A percentile compares a stretch with the other conserved stretches of the same genome.
phyloP scores from a whole-genome alignment of 2,113 vertebrate genomes.

The Scartelaos histophorus region DNA sequence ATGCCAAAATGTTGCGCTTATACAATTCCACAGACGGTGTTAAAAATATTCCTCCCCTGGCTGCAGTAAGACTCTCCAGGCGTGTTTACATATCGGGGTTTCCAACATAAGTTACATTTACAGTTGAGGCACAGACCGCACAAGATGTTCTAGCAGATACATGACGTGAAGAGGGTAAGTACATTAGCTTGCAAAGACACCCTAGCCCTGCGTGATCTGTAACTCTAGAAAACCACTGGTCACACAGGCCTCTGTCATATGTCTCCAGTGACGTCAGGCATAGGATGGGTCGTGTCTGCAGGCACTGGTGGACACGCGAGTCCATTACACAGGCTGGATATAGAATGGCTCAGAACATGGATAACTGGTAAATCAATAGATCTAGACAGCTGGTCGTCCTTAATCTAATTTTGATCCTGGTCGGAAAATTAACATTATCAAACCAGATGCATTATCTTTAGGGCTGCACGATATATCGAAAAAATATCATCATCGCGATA shows the following conservation, averaged over 20 bases:
- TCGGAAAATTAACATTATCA: not conserved
- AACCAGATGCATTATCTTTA: not conserved
- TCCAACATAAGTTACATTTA: not conserved
- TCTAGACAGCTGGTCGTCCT: not conserved
- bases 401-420: not conserved
- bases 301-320: not conserved
- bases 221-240: slow-evolving; percentile 41
- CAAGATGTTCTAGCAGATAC: slow-evolving; percentile 1
- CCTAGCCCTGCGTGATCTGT: slow-evolving; percentile 19
- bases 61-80: not conserved
- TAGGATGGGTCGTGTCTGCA: not conserved
- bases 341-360: not conserved
- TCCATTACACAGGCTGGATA: not conserved
- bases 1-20: slow-evolving; percentile 11
- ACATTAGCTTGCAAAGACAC: slow-evolving; percentile 10
- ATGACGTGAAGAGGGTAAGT: not conserved
- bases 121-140: slow-evolving; percentile 8
- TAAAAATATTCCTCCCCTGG: not conserved
- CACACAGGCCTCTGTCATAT: slow-evolving; percentile 32
- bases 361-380: not conserved
- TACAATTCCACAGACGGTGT: not conserved
- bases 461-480: too few relatives aligned
- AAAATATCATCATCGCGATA: too few relatives aligned
- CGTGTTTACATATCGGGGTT: not conserved
- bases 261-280: slow-evolving; percentile 17